A percentile compares a stretch with the other conserved stretches of the same genome.
These are phyloP conservation scores for Cistogaster globosa DNA, from an alignment of 2,888 invertebrate species.

Conservation along the genomic window DNA sequence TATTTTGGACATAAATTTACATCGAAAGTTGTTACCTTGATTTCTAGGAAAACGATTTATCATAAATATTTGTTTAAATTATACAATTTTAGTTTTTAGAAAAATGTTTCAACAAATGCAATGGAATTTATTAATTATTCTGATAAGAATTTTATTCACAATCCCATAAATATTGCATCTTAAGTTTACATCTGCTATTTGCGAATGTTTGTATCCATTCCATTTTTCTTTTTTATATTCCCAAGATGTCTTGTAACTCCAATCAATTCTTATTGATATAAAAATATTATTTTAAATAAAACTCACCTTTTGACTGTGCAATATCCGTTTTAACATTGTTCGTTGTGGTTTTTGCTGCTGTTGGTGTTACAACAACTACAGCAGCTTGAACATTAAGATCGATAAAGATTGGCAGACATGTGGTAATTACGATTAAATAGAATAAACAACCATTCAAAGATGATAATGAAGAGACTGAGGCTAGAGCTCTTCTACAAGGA, in stretches of 20 bases:
- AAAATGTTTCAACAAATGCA: too few relatives aligned
- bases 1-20: slow-evolving; percentile 46
- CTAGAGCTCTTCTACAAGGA: slow-evolving; percentile 54
- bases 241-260: slow-evolving; percentile 8
- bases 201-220: background rate
- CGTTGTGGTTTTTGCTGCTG: slow-evolving; percentile 57
- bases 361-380: slow-evolving; percentile 36
- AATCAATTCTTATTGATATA: background rate
- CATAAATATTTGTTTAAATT: too few relatives aligned
- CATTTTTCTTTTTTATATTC: slow-evolving; percentile 20
- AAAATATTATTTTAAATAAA: slow-evolving; percentile 23
- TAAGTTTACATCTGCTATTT: background rate
- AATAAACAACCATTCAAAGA: slow-evolving; percentile 48
- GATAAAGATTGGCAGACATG: slow-evolving; percentile 60
- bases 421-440: slow-evolving; percentile 58
- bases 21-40: too few relatives aligned
- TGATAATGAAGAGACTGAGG: slow-evolving; percentile 54
- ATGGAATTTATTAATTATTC: too few relatives aligned
- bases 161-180: background rate
- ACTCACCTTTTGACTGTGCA: slow-evolving; percentile 71
- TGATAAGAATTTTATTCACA: too few relatives aligned
- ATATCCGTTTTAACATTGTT: slow-evolving; percentile 73
- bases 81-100: too few relatives aligned
- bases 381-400: slow-evolving; percentile 64
- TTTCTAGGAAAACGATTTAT: too few relatives aligned